These are phyloP conservation scores for Deilephila elpenor DNA, from an alignment of 2,888 invertebrate species.

Conservation along the genomic window DNA sequence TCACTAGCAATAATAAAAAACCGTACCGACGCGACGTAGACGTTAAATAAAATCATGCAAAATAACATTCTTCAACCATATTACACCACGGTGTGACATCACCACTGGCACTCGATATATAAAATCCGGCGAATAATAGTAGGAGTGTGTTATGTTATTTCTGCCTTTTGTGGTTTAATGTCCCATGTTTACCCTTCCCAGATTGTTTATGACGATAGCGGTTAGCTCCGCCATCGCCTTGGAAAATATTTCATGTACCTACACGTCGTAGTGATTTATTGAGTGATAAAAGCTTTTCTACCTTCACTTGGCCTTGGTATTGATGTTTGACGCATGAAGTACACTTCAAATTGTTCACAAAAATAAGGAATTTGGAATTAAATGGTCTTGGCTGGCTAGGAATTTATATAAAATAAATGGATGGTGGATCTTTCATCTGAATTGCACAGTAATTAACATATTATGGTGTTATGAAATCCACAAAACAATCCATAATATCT, in stretches of 20 bases:
- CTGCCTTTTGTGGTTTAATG: constrained; percentile 45
- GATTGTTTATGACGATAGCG: constrained; percentile 40
- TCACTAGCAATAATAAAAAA: too few relatives aligned
- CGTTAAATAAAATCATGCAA: too few relatives aligned
- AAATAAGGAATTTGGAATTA: too few relatives aligned
- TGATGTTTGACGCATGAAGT: not conserved
- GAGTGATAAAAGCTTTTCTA: not conserved
- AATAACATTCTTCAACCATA: too few relatives aligned
- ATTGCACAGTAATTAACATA: too few relatives aligned
- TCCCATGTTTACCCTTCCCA: constrained; percentile 44
- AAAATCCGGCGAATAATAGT: constrained; percentile 50
- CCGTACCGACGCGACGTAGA: too few relatives aligned
- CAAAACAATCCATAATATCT: too few relatives aligned
- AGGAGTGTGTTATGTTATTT: constrained; percentile 48
- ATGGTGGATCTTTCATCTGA: too few relatives aligned
- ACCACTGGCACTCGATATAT: constrained; percentile 40
- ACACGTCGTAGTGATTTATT: constrained; percentile 11
- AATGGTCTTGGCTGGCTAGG: too few relatives aligned
- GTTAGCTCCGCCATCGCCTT: constrained; percentile 12
- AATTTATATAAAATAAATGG: too few relatives aligned
- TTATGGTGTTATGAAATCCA: too few relatives aligned
- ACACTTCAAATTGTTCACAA: not conserved
- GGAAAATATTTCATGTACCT: constrained; percentile 6
- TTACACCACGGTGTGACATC: constrained; percentile 38
- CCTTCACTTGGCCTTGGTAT: not conserved